phyloP scores from a whole-genome alignment of 1,140 invertebrate species.

The Zaprionus nigranus region DNA sequence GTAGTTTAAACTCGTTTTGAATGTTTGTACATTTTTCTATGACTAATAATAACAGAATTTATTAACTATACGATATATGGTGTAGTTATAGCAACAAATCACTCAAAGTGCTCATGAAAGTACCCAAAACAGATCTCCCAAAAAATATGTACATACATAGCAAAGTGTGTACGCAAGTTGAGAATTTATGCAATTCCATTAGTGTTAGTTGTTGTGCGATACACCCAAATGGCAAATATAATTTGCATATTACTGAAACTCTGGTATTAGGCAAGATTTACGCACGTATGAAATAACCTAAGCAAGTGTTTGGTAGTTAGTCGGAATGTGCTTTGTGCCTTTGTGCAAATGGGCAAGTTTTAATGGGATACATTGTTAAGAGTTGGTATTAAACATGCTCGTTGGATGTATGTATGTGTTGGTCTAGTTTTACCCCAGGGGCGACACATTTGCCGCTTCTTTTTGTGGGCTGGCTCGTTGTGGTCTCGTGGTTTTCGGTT shows the following conservation, averaged over 20 bases:
- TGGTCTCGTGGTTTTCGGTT: slow-evolving; percentile 70
- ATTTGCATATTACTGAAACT: slow-evolving; percentile 44
- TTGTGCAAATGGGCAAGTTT: slow-evolving; percentile 18
- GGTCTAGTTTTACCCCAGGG: slow-evolving; percentile 28
- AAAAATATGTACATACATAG: not conserved
- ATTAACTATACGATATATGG: no score
- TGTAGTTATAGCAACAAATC: no score
- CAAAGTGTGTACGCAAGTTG: not conserved
- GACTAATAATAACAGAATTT: no score
- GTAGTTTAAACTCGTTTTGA: not conserved
- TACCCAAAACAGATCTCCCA: not conserved
- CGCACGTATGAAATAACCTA: slow-evolving; percentile 46
- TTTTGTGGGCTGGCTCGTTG: slow-evolving; percentile 47
- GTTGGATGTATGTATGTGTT: slow-evolving; percentile 14
- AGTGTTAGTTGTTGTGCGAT: not conserved
- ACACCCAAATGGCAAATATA: slow-evolving; percentile 12
- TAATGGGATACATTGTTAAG: slow-evolving; percentile 33
- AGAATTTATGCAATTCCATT: not conserved
- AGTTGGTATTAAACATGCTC: slow-evolving; percentile 26
- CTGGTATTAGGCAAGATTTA: slow-evolving; percentile 26
- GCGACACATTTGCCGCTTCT: slow-evolving; percentile 45
- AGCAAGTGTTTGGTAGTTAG: slow-evolving; percentile 18
- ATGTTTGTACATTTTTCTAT: not conserved
- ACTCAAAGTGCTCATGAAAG: not conserved
- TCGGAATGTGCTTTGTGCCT: slow-evolving; percentile 27